phyloP scores from a whole-genome alignment of 1,140 invertebrate species.

The Rhopalosiphum maidis region DNA sequence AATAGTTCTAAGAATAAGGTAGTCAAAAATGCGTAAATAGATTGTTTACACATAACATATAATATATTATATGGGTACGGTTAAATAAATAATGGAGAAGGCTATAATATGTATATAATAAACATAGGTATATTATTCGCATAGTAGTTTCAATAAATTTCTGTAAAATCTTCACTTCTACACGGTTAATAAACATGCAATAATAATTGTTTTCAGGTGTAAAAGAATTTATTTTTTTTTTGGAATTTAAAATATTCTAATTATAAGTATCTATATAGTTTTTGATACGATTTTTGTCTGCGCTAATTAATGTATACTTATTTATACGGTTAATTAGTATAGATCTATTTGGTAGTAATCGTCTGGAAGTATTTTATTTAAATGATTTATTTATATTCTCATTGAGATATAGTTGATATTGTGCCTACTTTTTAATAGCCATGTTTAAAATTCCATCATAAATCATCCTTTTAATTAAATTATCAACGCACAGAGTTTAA shows the following conservation, averaged over 20 bases:
- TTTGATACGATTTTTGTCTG: not conserved
- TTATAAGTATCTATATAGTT: not conserved
- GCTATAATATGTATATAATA: too few relatives aligned
- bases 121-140: not conserved
- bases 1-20: too few relatives aligned
- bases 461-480: conserved; percentile 41
- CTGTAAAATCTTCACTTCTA: not conserved
- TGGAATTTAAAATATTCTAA: not conserved
- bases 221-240: not conserved
- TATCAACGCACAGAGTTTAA: not conserved
- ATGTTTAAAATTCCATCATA: not conserved
- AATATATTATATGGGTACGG: too few relatives aligned
- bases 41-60: too few relatives aligned
- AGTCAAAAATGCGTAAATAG: too few relatives aligned
- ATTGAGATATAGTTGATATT: not conserved
- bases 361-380: not conserved
- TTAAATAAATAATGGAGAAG: too few relatives aligned
- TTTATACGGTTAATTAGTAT: not conserved
- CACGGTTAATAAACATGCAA: not conserved
- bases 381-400: not conserved
- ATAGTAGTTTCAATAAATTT: not conserved
- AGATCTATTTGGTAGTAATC: not conserved
- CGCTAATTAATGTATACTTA: not conserved
- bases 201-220: not conserved
- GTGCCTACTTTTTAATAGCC: not conserved